Percentiles rank a stretch among this genome's conserved stretches.
phyloP scores from a whole-genome alignment of 2,797 vertebrate species.

The Typhlichthys subterraneus region DNA sequence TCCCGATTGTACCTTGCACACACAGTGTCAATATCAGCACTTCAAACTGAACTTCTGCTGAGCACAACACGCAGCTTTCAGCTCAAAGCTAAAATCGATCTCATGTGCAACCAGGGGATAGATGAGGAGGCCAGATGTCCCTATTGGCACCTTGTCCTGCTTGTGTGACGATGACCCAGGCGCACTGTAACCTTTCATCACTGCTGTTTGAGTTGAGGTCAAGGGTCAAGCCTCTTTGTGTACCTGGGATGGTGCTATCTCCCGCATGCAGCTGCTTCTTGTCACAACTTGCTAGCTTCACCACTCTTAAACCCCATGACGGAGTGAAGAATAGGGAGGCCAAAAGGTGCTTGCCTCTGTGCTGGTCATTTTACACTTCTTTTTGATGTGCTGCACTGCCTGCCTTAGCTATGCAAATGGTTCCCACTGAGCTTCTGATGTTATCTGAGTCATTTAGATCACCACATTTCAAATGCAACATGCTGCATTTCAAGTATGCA shows the following conservation, averaged over 20 bases:
- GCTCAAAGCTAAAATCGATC: slow-evolving; percentile 49
- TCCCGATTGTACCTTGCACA: no score
- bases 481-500: no score
- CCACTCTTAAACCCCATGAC: slow-evolving; percentile 38
- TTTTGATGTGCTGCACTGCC: no score
- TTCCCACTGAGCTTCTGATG: no score
- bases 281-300: slow-evolving; percentile 50
- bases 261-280: slow-evolving; percentile 58
- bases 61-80: slow-evolving; percentile 49
- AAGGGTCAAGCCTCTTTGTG: slow-evolving; percentile 42
- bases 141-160: slow-evolving; percentile 52
- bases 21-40: slow-evolving; percentile 7
- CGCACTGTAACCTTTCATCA: slow-evolving; percentile 30
- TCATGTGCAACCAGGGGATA: slow-evolving; percentile 32
- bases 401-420: no score
- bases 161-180: slow-evolving; percentile 61
- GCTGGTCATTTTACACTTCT: no score
- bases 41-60: slow-evolving; percentile 27
- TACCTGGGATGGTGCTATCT: slow-evolving; percentile 45
- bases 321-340: slow-evolving; percentile 14
- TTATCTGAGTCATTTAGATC: no score
- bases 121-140: slow-evolving; percentile 54
- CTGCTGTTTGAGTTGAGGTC: slow-evolving; percentile 36
- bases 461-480: no score
- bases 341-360: no score